phyloP scores from a whole-genome alignment of 1,140 invertebrate species.

The Tetragnatha versicolor region DNA sequence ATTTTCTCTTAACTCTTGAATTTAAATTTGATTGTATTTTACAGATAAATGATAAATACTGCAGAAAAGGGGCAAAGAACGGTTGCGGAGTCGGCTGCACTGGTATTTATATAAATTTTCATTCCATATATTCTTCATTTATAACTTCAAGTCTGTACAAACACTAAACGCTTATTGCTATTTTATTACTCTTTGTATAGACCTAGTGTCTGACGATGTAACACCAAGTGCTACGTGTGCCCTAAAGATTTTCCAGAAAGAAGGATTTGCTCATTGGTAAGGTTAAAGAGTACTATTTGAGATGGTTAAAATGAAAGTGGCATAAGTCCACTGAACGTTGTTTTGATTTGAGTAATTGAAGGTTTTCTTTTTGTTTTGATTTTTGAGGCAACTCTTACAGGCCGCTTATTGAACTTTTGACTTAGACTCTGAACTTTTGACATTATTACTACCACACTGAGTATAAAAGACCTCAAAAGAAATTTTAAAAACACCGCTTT shows the following conservation, averaged over 20 bases:
- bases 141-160: not conserved
- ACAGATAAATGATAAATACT: conserved; percentile 36
- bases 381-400: too few species aligned
- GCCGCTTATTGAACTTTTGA: too few species aligned
- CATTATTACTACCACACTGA: too few species aligned
- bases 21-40: not conserved
- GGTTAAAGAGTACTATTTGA: too few species aligned
- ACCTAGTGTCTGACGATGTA: conserved; percentile 16
- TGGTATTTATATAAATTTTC: not conserved
- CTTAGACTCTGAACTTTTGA: too few species aligned
- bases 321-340: not conserved
- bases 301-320: too few species aligned
- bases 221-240: conserved; percentile 9
- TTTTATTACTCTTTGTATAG: not conserved
- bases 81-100: conserved; percentile 34
- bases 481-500: too few species aligned
- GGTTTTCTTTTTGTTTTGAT: too few species aligned
- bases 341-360: not conserved
- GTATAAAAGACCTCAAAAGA: too few species aligned
- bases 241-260: conserved; percentile 3
- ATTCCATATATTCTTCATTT: not conserved
- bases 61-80: conserved; percentile 25
- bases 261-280: conserved; percentile 29
- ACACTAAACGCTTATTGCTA: not conserved
- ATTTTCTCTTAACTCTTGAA: too few species aligned